Conservation (phyloP, 2,113 vertebrate species). For the Halichoeres trimaculatus region DNA sequence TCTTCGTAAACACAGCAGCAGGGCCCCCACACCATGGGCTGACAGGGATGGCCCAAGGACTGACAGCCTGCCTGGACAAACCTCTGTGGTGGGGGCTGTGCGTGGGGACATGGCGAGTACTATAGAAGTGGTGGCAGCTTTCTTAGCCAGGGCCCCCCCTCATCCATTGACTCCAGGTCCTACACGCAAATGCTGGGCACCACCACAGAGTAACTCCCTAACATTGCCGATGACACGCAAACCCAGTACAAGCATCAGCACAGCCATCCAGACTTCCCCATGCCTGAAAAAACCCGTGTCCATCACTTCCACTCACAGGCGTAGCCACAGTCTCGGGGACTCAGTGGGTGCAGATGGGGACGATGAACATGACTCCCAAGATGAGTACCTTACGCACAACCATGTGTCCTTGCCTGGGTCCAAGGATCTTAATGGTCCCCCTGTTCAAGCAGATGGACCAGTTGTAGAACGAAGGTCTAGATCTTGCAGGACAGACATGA, state of each 20-base stretch:
- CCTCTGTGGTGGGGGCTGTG: constrained; percentile 81
- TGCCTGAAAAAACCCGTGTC: constrained; percentile 83
- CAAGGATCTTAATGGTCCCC: constrained; percentile 61
- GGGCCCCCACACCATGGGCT: constrained; percentile 61
- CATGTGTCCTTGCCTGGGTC: constrained; percentile 39
- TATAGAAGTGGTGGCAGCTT: constrained; percentile 78
- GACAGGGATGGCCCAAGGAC: constrained; percentile 55
- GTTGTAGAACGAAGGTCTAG: constrained; percentile 68
- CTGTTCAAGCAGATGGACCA: constrained; percentile 39
- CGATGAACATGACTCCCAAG: constrained; percentile 76
- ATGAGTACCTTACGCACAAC: constrained; percentile 65
- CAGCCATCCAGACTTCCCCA: constrained; percentile 89
- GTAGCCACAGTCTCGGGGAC: constrained; percentile 79
- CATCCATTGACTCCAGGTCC: constrained; percentile 82
- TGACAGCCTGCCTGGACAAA: constrained; percentile 63
- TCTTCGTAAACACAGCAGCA: constrained; percentile 72
- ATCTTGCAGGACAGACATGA: constrained; percentile 51
- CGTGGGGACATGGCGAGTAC: constrained; percentile 83
- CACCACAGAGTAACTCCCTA: constrained; percentile 80
- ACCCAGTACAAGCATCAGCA: constrained; percentile 83
- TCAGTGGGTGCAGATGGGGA: constrained; percentile 70
- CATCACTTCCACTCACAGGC: constrained; percentile 65
- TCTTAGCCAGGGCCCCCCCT: constrained; percentile 80
- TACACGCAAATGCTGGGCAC: constrained; percentile 82
- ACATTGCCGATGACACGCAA: constrained; percentile 84